A percentile compares a stretch with the other conserved stretches of the same genome.
Conservation (phyloP, 2,113 vertebrate genomes). For the Pimephales promelas region DNA sequence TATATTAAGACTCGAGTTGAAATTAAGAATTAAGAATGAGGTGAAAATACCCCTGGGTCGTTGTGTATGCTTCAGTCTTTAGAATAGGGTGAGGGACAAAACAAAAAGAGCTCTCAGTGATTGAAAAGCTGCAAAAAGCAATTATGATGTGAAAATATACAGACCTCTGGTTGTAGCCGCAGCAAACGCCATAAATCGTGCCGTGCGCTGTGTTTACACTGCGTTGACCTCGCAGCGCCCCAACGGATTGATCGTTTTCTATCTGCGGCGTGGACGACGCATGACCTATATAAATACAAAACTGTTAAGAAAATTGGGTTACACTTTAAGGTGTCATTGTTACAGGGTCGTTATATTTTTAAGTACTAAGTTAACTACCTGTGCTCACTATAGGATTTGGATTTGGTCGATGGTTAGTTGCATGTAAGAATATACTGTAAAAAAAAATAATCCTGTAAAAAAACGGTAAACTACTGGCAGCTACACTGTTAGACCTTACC, state of each 20-base stretch:
- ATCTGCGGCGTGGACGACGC: background rate
- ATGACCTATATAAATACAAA: background rate
- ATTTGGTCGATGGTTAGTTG: too few relatives aligned
- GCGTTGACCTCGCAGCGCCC: conserved; percentile 54
- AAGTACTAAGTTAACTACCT: too few relatives aligned
- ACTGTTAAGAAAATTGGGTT: too few relatives aligned
- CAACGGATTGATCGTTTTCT: background rate
- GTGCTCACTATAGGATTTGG: too few relatives aligned
- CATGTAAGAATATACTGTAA: too few relatives aligned
- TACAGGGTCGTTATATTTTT: too few relatives aligned
- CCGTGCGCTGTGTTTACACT: conserved; percentile 73
- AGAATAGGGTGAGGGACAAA: conserved; percentile 55
- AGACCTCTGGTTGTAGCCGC: conserved; percentile 71
- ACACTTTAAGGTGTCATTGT: too few relatives aligned
- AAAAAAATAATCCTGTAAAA: too few relatives aligned
- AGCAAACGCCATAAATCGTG: conserved; percentile 76
- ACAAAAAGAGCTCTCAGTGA: conserved; percentile 65
- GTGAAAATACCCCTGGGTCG: conserved; percentile 21
- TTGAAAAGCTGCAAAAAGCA: conserved; percentile 80
- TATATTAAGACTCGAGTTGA: conserved; percentile 25
- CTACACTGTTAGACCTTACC: too few relatives aligned
- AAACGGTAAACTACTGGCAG: too few relatives aligned
- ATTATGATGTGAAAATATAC: conserved; percentile 78
- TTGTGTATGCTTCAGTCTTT: background rate
- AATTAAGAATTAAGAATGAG: conserved; percentile 42